Evolutionary conservation across 1,140 invertebrate species (phyloP).

Genomic region (Philopotamus ludificatus): DNA sequence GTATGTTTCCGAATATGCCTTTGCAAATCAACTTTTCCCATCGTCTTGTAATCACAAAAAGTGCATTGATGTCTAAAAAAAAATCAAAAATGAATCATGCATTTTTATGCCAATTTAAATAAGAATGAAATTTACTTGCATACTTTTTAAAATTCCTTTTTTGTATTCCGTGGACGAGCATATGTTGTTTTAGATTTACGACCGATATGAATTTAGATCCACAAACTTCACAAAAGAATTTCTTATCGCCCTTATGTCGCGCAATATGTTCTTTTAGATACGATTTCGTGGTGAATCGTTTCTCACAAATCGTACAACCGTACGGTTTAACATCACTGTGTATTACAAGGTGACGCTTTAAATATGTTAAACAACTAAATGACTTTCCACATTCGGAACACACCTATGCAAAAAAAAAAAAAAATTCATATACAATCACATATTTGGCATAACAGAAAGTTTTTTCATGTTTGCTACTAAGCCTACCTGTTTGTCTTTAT

Average conservation of each 20-base stretch:
- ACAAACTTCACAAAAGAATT: slow-evolving; percentile 37
- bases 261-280: slow-evolving; percentile 36
- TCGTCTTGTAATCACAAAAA: slow-evolving; percentile 38
- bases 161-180: slow-evolving; percentile 33
- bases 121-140: too few species aligned
- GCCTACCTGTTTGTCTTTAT: slow-evolving; percentile 35
- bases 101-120: too few species aligned
- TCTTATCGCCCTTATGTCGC: slow-evolving; percentile 30
- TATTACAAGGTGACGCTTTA: slow-evolving; percentile 43
- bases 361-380: slow-evolving; percentile 36
- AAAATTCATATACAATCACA: neutral
- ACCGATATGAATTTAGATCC: slow-evolving; percentile 30
- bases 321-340: slow-evolving; percentile 45
- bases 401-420: slow-evolving; percentile 18
- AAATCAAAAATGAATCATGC: too few species aligned
- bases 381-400: slow-evolving; percentile 40
- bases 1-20: slow-evolving; percentile 38
- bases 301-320: slow-evolving; percentile 31
- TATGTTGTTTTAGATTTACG: slow-evolving; percentile 39
- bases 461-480: too few species aligned
- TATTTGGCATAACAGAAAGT: too few species aligned
- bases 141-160: slow-evolving; percentile 39
- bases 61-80: slow-evolving; percentile 36
- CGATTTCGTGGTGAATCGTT: slow-evolving; percentile 26
- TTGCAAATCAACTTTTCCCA: slow-evolving; percentile 29